A percentile compares a stretch with the other conserved stretches of the same genome.
Evolutionary conservation across 1,140 invertebrate species (phyloP).

Genomic region (Bombyx mandarina): DNA sequence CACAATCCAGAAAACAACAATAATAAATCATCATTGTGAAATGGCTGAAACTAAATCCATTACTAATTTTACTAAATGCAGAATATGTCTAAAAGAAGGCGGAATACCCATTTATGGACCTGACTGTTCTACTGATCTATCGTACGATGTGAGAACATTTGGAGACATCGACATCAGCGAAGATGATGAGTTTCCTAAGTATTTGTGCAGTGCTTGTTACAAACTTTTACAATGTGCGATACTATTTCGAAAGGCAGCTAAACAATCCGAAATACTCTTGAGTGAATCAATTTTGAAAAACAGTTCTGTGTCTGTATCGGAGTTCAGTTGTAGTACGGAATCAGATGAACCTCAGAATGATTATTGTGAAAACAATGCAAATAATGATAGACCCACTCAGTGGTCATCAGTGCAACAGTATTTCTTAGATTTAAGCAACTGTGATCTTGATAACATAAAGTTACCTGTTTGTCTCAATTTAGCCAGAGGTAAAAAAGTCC

Average conservation of each 20-base stretch:
- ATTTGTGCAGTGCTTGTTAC: constrained; percentile 32
- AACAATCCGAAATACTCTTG: constrained; percentile 23
- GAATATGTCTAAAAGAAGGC: constrained; percentile 30
- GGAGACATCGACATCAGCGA: constrained; percentile 25
- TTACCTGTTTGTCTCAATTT: background rate
- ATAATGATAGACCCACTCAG: background rate
- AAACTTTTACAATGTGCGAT: constrained; percentile 34
- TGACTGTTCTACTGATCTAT: constrained; percentile 20
- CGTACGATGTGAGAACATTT: constrained; percentile 18
- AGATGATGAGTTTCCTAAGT: constrained; percentile 32
- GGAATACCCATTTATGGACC: constrained; percentile 22
- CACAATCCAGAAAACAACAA: too few species aligned
- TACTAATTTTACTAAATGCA: constrained; percentile 11
- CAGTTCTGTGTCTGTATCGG: background rate
- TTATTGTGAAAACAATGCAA: background rate
- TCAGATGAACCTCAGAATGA: background rate
- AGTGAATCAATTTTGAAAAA: constrained; percentile 1
- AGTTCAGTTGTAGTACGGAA: constrained; percentile 5
- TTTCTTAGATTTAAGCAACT: constrained; percentile 13
- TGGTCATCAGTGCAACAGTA: background rate
- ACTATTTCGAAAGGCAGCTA: constrained; percentile 34
- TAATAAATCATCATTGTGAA: too few species aligned
- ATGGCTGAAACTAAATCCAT: too few species aligned
- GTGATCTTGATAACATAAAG: constrained; percentile 10
- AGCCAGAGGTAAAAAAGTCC: constrained; percentile 28